Evolutionary conservation across 2,888 invertebrate genomes (phyloP), one percentile per base, ranked within the genome.

Genomic region (Hydriomena furcata): DNA sequence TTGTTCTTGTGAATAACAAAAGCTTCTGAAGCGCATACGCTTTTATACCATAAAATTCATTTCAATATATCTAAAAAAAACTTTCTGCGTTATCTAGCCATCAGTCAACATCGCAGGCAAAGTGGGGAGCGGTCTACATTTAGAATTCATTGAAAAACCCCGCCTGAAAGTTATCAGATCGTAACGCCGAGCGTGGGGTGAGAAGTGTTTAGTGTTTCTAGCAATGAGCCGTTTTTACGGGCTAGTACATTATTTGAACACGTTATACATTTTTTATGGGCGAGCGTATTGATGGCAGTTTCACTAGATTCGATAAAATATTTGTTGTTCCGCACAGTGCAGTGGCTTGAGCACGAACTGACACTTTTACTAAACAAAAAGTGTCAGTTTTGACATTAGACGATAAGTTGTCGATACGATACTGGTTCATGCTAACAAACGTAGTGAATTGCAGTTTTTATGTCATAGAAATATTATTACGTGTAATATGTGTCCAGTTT

Each of bases 121-220:
- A 28, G 41, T 28, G 32, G 27, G 27, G 17, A 13, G 44, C 40
- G 23, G 44, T 12, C 40, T 67, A 65, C 86, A 90, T 91, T 91
- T 91, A 90, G 87, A 89, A 91, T 91, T 89, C 91, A 91, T 91
- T 91, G 90, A 85, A 90, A 89, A 89, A 84, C 72, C n/a, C 79
- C 76, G 61, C 67, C 69, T 86, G 83, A 89, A 90, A 84, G 80
- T 84, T 91, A 91, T 91, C 91, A 75, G 91, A 91, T 91, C 82
- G 84, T 73, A 71, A 76, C 48, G 30, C 31, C 25, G 24, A 2
- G 31, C 36, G 21, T 34, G 24, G 12, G 43, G 7, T 7, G 25
- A 11, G n/a, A 52, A 46, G 34, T 49, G 51, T 48, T 51, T 42
- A 43, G 52, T 45, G 53, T 51, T 51, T 41, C 47, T 35, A 35